Percentiles rank a stretch among this genome's conserved stretches.
phyloP scores from a whole-genome alignment of 2,797 vertebrate genomes.

The Sebastes goodei region DNA sequence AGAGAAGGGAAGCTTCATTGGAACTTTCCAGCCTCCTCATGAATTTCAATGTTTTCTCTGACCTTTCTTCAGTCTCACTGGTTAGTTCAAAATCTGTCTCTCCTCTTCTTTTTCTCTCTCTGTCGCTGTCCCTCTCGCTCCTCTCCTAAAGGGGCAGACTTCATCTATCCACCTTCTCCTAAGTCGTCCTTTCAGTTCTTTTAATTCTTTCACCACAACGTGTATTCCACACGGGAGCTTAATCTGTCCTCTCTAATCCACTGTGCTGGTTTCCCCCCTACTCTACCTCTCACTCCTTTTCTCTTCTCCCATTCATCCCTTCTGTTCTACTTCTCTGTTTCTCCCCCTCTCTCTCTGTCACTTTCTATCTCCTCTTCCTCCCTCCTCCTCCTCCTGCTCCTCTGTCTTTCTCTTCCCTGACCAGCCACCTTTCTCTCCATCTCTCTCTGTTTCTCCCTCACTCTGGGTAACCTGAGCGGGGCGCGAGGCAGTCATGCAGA shows the following conservation, averaged over 20 bases:
- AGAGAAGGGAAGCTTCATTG: constrained; percentile 61
- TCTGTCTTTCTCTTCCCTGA: constrained; percentile 48
- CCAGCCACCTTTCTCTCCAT: constrained; percentile 68
- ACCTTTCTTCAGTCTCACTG: constrained; percentile 43
- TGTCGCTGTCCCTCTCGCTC: constrained; percentile 17
- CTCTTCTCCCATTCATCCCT: constrained; percentile 59
- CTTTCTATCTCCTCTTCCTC: constrained; percentile 49
- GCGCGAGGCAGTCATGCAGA: constrained; percentile 86
- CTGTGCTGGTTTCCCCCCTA: constrained; percentile 47
- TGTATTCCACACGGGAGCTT: constrained; percentile 81
- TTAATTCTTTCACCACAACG: constrained; percentile 70
- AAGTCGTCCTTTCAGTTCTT: constrained; percentile 74
- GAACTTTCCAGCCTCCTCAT: constrained; percentile 72
- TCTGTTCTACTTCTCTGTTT: constrained; percentile 48
- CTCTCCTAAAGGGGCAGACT: constrained; percentile 48
- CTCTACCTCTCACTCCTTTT: constrained; percentile 60
- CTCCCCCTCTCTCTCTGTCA: constrained; percentile 40
- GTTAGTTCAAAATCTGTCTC: constrained; percentile 48
- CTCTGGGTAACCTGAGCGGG: constrained; percentile 83
- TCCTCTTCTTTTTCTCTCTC: constrained; percentile 18
- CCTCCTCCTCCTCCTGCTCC: constrained; percentile 20
- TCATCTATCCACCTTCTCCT: constrained; percentile 67
- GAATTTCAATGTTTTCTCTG: constrained; percentile 59
- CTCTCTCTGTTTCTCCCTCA: constrained; percentile 64
- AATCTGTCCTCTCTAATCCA: constrained; percentile 85